A percentile compares a stretch with the other conserved stretches of the same genome.
These are phyloP conservation scores for Sebastes elongatus DNA, from an alignment of 2,797 vertebrate genomes.

Conservation along the genomic window DNA sequence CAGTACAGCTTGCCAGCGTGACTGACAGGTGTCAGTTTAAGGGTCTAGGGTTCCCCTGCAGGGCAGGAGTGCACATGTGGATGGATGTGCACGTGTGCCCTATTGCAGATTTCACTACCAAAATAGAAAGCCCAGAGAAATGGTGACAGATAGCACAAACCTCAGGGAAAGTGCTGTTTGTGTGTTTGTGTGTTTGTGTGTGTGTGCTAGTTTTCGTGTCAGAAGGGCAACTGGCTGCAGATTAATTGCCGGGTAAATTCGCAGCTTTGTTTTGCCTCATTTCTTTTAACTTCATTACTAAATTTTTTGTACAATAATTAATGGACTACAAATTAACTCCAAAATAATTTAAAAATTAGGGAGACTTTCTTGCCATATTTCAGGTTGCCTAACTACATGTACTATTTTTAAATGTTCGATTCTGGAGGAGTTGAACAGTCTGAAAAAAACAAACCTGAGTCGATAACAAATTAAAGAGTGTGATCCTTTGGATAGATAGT, in stretches of 20 bases:
- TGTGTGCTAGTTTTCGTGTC: conserved; percentile 14
- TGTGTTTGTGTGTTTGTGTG: neutral
- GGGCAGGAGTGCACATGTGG: conserved; percentile 44
- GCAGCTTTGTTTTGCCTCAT: conserved; percentile 1
- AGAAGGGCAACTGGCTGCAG: conserved; percentile 12
- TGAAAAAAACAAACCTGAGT: conserved; percentile 55
- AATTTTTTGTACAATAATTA: neutral
- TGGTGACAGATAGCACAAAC: conserved; percentile 46
- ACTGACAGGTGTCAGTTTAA: conserved; percentile 80
- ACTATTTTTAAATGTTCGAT: conserved; percentile 48
- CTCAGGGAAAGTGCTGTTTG: conserved; percentile 25
- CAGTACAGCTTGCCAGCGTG: conserved; percentile 56
- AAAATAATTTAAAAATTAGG: neutral
- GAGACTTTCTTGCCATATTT: neutral
- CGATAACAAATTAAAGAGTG: conserved; percentile 80
- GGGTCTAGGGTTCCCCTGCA: conserved; percentile 57
- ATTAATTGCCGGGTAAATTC: conserved; percentile 9
- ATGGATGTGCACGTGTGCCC: conserved; percentile 27
- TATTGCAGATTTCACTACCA: conserved; percentile 39
- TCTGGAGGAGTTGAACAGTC: conserved; percentile 8
- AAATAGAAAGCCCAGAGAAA: conserved; percentile 63
- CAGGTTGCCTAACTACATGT: conserved; percentile 6
- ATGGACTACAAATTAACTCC: neutral
- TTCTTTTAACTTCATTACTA: neutral
- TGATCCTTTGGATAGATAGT: conserved; percentile 59